These are phyloP conservation scores for Callipepla squamata DNA, from an alignment of 2,113 vertebrate species.

Conservation along the genomic window DNA sequence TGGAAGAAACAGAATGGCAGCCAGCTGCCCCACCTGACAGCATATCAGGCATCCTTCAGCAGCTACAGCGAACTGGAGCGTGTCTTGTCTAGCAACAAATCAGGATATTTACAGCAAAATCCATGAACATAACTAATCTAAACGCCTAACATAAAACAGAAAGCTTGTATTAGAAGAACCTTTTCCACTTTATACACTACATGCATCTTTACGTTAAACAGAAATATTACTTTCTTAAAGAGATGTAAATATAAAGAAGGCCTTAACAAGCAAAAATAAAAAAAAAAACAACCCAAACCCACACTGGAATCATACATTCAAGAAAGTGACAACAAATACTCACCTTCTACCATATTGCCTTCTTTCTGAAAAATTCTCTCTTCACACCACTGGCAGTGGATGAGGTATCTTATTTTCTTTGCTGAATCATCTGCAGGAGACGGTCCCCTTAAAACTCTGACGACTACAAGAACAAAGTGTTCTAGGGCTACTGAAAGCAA, in stretches of 20 bases:
- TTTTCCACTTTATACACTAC: not conserved
- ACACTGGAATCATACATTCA: not conserved
- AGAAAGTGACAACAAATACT: not conserved
- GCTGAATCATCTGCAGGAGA: conserved; percentile 88
- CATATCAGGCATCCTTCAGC: not conserved
- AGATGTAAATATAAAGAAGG: not conserved
- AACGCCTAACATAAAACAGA: accelerated
- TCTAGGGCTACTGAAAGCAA: conserved; percentile 93
- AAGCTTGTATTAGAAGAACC: not conserved
- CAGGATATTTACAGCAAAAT: not conserved
- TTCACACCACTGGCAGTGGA: conserved; percentile 98
- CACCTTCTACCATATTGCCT: conserved; percentile 91
- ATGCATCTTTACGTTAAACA: not conserved
- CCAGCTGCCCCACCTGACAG: not conserved
- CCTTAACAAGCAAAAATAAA: not conserved
- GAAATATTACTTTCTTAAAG: not conserved
- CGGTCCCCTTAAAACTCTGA: conserved; percentile 90
- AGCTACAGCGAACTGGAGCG: not conserved
- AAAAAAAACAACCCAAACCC: not conserved
- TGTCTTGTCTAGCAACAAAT: not conserved
- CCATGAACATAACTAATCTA: accelerated
- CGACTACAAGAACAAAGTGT: conserved; percentile 95
- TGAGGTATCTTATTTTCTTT: conserved; percentile 88
- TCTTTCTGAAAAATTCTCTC: conserved; percentile 92
- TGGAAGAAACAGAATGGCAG: accelerated